Conservation (phyloP, 2,888 invertebrate species). For the Drosophila prostipennis region DNA sequence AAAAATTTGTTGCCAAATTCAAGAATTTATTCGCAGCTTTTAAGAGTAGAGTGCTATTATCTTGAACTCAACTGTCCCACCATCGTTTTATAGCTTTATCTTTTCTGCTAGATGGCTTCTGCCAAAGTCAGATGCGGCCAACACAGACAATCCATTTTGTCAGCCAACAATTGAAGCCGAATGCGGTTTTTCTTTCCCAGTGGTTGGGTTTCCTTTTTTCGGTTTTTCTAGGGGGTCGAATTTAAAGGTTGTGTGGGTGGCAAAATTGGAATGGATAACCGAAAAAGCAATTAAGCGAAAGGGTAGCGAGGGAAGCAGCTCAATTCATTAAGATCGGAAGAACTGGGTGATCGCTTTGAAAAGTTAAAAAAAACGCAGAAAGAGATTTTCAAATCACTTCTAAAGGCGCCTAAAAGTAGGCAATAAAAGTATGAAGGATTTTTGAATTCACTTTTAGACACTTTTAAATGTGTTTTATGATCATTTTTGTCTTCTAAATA, state of each 20-base stretch:
- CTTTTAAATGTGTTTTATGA: too few relatives aligned
- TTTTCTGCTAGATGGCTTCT: conserved; percentile 18
- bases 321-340: not conserved
- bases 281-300: conserved; percentile 31
- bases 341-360: not conserved
- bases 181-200: conserved; percentile 30
- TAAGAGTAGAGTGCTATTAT: not conserved
- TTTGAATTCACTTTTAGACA: too few relatives aligned
- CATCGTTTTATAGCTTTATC: conserved; percentile 12
- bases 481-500: too few relatives aligned
- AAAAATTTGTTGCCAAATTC: too few relatives aligned
- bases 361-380: too few relatives aligned
- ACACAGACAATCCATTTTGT: conserved; percentile 48
- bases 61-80: conserved; percentile 3
- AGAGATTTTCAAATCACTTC: not conserved
- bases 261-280: not conserved
- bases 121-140: conserved; percentile 43
- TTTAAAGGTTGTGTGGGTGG: conserved; percentile 8
- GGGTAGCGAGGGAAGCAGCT: not conserved
- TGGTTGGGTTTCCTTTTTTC: not conserved
- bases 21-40: not conserved
- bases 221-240: not conserved
- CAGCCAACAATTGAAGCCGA: conserved; percentile 43
- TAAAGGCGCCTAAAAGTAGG: too few relatives aligned
- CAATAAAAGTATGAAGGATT: too few relatives aligned